Evolutionary conservation across 2,113 vertebrate species (phyloP).

Genomic region (cattle (Bos taurus)): ARS-UCD2.0 NC_037356.1:17103501-17104000

Average conservation of each 20-base stretch:
- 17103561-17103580: neutral
- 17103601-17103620: neutral
- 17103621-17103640: neutral
- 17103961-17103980: neutral
- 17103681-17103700: neutral
- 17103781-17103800: too few relatives aligned
- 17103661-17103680: neutral
- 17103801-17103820: neutral
- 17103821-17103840: neutral
- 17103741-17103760: neutral
- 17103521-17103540: neutral
- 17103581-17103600: neutral
- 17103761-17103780: neutral
- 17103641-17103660: neutral
- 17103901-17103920: neutral
- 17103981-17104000: slow-evolving; percentile 4
- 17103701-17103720: neutral
- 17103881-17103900: neutral
- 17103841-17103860: neutral
- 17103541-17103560: neutral
- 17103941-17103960: neutral
- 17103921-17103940: neutral
- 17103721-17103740: neutral
- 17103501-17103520: neutral
- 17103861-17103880: neutral